Base-by-base conservation (phyloP, 2,113 vertebrate species). In the Podarcis muralis region DNA sequence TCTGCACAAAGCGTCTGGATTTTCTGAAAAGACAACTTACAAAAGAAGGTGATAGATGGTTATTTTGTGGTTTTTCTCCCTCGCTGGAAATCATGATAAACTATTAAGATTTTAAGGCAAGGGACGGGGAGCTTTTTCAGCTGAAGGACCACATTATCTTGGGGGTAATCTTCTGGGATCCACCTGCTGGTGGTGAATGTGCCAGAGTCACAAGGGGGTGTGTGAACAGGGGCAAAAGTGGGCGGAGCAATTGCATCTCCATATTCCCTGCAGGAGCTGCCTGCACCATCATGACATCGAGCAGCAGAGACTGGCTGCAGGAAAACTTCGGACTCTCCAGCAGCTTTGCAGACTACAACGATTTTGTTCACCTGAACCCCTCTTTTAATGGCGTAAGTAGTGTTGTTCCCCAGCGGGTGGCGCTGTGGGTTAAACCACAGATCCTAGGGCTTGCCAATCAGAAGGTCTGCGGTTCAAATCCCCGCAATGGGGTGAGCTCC, bases 331-430 rank as follows among this genome's bases (percentile, higher is more conserved):
- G 91, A 5, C 22, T 30, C 35, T 94, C 91, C 3, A 75, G 85
- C 6, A 12, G 9, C 6, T 91, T 82, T 2, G 5, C 75, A 1
- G 35, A 66, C 71, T 94, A 92, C 88, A 23, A 20, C 9, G 85
- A 90, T 6, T 82, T 93, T 16, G 53, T 91, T 22, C 62, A 1
- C 2, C 85, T 94, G 62, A 85, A 90, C 25, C 90, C 85, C 30
- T 32, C 81, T n/a, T 95, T 95, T 32, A 76, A 92, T 0, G 93
- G 88, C 1, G 89, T 93, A 86, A 89, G 94, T 82, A 65, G 35
- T 25, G 2, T 37, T 2, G 20, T 65, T 15, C 32, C 23, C 59
- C 23, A 6, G 43, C 6, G 6, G 6, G 43, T 43, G 6, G 43
- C 43, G 6, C 43, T 43, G 43, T 43, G 43, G 43, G 43, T 43